These are phyloP conservation scores for Campoletis sonorensis DNA, from an alignment of 1,140 invertebrate species.

Conservation along the genomic window DNA sequence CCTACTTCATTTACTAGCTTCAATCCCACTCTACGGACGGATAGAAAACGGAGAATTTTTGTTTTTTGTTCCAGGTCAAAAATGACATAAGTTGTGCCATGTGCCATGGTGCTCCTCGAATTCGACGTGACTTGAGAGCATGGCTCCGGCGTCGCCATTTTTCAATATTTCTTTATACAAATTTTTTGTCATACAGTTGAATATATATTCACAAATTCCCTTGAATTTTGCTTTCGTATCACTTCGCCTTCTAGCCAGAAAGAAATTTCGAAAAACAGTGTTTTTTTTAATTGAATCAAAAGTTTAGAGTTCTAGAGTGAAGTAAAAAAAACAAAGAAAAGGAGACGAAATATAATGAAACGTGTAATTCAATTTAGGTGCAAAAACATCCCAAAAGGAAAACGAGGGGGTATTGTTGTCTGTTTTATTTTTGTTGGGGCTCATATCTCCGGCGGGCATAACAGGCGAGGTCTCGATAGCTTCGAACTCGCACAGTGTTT, in stretches of 20 bases:
- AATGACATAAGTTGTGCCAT: not conserved
- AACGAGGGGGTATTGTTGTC: not conserved
- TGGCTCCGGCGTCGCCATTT: not conserved
- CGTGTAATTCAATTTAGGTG: constrained; percentile 35
- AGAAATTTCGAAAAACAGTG: not conserved
- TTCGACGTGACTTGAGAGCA: not conserved
- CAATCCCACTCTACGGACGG: no score
- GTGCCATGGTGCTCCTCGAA: not conserved
- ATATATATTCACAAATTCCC: not conserved
- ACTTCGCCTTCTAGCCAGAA: not conserved
- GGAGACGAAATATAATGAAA: not conserved
- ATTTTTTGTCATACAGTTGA: not conserved
- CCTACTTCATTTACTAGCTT: not conserved
- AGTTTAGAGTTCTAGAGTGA: no score
- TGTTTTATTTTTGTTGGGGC: not conserved
- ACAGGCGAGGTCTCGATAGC: not conserved
- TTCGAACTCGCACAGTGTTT: constrained; percentile 44
- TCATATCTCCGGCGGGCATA: constrained; percentile 5
- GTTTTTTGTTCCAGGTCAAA: constrained; percentile 1
- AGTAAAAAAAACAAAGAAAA: not conserved
- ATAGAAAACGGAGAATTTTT: not conserved
- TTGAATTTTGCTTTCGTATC: not conserved
- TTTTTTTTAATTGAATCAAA: not conserved
- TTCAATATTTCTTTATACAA: not conserved
- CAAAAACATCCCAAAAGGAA: not conserved